Conservation (phyloP, 2,113 vertebrate genomes). For the Cyanistes caeruleus region DNA sequence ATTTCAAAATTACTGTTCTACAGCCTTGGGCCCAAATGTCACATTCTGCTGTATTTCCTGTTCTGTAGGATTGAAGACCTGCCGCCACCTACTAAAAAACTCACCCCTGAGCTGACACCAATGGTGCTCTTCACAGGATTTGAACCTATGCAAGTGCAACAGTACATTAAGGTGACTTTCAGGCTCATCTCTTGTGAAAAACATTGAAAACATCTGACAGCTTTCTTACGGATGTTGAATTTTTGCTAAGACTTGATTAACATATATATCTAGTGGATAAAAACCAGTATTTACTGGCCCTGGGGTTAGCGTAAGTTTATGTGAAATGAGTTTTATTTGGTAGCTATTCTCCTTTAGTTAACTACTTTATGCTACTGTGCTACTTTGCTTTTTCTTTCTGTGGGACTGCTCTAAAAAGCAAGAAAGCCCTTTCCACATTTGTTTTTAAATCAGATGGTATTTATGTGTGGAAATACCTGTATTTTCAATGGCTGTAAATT, state of each 20-base stretch:
- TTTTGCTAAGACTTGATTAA: neutral
- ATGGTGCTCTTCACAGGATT: conserved; percentile 94
- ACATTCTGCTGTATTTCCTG: neutral
- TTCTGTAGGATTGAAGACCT: conserved; percentile 87
- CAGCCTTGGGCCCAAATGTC: neutral
- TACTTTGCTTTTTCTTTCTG: neutral
- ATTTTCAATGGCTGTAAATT: neutral
- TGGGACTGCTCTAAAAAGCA: neutral
- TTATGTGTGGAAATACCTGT: neutral
- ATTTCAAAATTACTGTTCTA: neutral
- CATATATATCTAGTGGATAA: neutral
- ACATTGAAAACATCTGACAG: neutral
- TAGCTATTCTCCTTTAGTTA: neutral
- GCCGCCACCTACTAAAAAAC: conserved; percentile 87
- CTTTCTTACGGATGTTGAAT: neutral
- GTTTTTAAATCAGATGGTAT: neutral
- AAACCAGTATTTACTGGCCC: fast-evolving
- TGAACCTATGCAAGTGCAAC: conserved; percentile 88
- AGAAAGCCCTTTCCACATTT: neutral
- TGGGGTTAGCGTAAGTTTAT: neutral
- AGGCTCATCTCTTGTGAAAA: neutral
- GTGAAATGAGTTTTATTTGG: neutral
- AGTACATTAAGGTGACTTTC: conserved; percentile 88
- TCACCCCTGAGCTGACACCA: conserved; percentile 88
- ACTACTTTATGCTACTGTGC: neutral